Base-by-base conservation (phyloP, 2,113 vertebrate genomes). In the Aegithalos caudatus region DNA sequence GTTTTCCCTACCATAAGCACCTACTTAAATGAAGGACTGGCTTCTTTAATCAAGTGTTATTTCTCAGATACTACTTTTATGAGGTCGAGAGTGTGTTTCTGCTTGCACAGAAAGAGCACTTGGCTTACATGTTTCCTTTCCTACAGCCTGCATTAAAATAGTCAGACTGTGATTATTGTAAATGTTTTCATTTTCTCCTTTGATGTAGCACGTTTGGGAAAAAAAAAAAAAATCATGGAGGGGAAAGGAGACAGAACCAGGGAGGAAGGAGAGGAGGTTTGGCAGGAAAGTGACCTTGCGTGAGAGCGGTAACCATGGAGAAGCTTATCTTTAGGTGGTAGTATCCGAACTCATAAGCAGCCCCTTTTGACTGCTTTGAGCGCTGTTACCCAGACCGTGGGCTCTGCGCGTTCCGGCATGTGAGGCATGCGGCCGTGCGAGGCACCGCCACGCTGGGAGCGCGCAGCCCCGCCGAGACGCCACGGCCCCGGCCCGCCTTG, bases 101-200 rank as follows among this genome's bases (percentile, higher is more conserved):
- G 91, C 88, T 90, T 93, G 90, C 94, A 90, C 35, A 92, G 88
- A 81, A 67, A 94, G 88, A 96, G 90, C 72, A 54, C 87, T 96
- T 97, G 95, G 94, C 91, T 96, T 95, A 80, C 79, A 78, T 71
- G 35, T 78, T 92, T 95, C 66, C 92, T 84, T 95, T 95, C 88
- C 96, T 79, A 73, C 67, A 86, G 93, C 40, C 90, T 94, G 67
- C 94, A 90, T 92, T 95, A 92, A 96, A 96, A 92, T 85, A 91
- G 87, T 81, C 92, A 96, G 88, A 81, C 93, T 96, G 80, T 92
- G 93, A 97, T 97, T 95, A 95, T 95, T 72, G 92, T 86, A 97
- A 91, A 90, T 81, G 81, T 95, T 95, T 87, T 94, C 89, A 42
- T 91, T 96, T 94, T 96, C 64, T 88, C 95, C 97, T 97, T 98